Base-by-base conservation (phyloP, 2,113 vertebrate genomes). In the Pygoscelis antarcticus region DNA sequence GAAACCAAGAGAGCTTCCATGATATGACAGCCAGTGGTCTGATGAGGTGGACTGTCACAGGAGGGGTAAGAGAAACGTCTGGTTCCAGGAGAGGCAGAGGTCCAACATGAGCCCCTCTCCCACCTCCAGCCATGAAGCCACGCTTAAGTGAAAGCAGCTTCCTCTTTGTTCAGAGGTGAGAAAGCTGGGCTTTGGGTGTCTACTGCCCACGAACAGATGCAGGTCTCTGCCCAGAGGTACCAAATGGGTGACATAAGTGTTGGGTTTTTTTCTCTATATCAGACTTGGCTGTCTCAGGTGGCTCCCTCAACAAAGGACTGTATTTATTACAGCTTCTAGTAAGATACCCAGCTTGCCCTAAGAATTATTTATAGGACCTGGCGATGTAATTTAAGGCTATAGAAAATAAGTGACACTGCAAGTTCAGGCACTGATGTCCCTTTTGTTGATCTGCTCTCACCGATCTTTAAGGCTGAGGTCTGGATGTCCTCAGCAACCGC, bases 81-180 rank as follows among this genome's bases (percentile, higher is more conserved):
- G 70, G 32, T 5, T 64, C 17, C 55, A 52, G 34, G 34, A 66
- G 12, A 30, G 27, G 34, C 13, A 30, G 65, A 84, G 29, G 25
- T 80, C 32, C 38, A 58, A 23, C 15, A 11, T 8, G 13, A 79
- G 26, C 52, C 75, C 9, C 22, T 47, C 20, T 72, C 52, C 40
- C 51, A 32, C 21, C 30, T 87, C 49, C 42, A 91, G 49, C 89
- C 58, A 62, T 2, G 13, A 74, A 44, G 11, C 30, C 30, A 19
- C 0, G 0, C 42, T 52, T 10, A 57, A 65, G 34, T 0, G 0
- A 70, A 83, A 91, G 58, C 26, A 88, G 36, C 12, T 46, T 82
- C 32, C 34, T 46, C 0, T 38, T 34, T 79, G 47, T 42, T 74
- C 46, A 16, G 16, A 49, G 27, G 18, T 26, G 44, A 79, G 74